These are phyloP conservation scores for Caenorhabditis angaria DNA, from an alignment of 2,888 invertebrate genomes.

Conservation along the genomic window DNA sequence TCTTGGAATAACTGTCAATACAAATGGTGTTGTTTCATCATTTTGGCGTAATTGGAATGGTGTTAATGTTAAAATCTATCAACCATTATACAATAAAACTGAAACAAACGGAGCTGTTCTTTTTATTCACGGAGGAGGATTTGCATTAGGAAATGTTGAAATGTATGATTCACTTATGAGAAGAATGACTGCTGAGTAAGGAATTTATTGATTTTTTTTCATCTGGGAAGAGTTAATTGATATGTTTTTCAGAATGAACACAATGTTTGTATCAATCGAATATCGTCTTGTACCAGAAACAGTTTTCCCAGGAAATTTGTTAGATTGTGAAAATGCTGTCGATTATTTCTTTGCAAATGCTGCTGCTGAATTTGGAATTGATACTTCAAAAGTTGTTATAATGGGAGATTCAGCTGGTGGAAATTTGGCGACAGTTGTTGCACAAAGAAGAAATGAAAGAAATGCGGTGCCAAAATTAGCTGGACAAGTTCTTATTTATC, in stretches of 20 bases:
- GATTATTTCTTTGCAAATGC: slow-evolving; percentile 64
- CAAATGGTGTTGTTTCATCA: background rate
- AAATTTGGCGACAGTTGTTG: slow-evolving; percentile 58
- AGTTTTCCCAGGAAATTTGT: slow-evolving; percentile 72
- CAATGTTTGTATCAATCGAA: slow-evolving; percentile 54
- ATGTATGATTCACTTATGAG: slow-evolving; percentile 61
- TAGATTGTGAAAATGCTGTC: slow-evolving; percentile 72
- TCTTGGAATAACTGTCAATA: slow-evolving; percentile 27
- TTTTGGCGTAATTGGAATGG: slow-evolving; percentile 27
- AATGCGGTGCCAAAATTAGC: slow-evolving; percentile 41
- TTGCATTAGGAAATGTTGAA: slow-evolving; percentile 58
- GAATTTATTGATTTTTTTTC: background rate
- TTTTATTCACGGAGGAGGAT: slow-evolving; percentile 69
- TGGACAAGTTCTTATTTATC: slow-evolving; percentile 72
- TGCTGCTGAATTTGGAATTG: slow-evolving; percentile 47
- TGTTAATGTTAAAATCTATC: slow-evolving; percentile 54
- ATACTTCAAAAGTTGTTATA: slow-evolving; percentile 55
- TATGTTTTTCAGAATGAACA: slow-evolving; percentile 34
- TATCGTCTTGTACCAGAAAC: slow-evolving; percentile 73
- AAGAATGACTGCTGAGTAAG: slow-evolving; percentile 50
- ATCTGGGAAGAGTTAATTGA: background rate
- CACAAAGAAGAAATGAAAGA: slow-evolving; percentile 46
- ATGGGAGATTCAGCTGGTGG: slow-evolving; percentile 71
- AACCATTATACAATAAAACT: slow-evolving; percentile 38
- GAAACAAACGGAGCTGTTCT: slow-evolving; percentile 59